Evolutionary conservation across 2,797 vertebrate genomes (phyloP), one percentile per base, ranked within the genome.

Genomic region (Smutsia gigantea): DNA sequence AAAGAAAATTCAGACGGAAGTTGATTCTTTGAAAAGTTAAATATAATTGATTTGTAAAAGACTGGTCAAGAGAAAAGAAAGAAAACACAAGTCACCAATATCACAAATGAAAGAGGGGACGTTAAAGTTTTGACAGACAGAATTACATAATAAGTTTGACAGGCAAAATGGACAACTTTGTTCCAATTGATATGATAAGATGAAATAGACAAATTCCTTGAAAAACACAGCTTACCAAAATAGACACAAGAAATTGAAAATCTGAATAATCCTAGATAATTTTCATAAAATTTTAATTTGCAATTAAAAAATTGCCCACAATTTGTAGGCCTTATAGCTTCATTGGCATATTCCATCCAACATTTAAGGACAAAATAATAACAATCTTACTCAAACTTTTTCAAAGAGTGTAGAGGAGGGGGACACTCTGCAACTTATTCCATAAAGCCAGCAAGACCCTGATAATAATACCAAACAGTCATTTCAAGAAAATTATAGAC

Each of bases 281-380:
- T 89, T 92, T 91, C 64, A 77, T 79, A 84, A 83, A 87, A 55
- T 42, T 81, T 7, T 19, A 95, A 82, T 82, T 82, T 94, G 15
- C 81, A 72, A 77, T 42, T 84, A 4, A 51, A 91, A 95, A 82
- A 31, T 19, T 75, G 1, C 42, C 37, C 64, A 42, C 66, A 69
- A 61, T 59, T 51, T 92, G 57, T 83, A 92, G 42, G 0, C 9
- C 71, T 87, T 7, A 5, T 79, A 53, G 5, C 4, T 64, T 91
- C 64, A 81, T 14, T 81, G 37, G 5, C 90, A 14, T 93, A 75
- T 39, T 86, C 18, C 49, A 57, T 31, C 53, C 55, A 90, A n/a
- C 19, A 86, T 87, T 83, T 93, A 72, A 92, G 23, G 15, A 66
- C 18, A 89, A 97, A 96, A 79, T 91, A 85, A 64, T 86, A 66